phyloP scores from a whole-genome alignment of 2,888 invertebrate genomes.

The Junonia oenone region DNA sequence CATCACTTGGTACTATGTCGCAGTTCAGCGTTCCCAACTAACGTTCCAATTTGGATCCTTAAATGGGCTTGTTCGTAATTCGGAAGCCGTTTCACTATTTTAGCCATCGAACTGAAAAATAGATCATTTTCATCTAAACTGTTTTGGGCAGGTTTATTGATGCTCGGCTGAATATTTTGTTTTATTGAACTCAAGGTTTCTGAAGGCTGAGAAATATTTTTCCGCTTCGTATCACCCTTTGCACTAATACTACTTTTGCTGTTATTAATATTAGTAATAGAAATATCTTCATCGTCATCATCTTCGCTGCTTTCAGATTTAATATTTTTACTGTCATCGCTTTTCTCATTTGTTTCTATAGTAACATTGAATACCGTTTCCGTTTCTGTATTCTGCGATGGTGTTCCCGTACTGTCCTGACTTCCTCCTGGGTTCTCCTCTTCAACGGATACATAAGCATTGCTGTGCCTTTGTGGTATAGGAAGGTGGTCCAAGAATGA shows the following conservation, averaged over 20 bases:
- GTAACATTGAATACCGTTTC: not conserved
- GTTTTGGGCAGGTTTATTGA: not conserved
- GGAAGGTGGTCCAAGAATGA: not conserved
- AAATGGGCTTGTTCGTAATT: not conserved
- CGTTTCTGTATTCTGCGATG: not conserved
- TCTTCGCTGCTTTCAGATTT: not conserved
- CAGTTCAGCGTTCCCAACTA: not conserved
- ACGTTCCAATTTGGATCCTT: not conserved
- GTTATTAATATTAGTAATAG: no score
- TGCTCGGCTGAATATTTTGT: not conserved
- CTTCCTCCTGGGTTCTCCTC: not conserved
- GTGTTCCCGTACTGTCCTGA: not conserved
- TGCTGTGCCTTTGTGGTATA: not conserved
- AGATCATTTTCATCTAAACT: not conserved
- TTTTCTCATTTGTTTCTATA: not conserved
- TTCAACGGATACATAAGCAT: not conserved
- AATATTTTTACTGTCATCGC: not conserved
- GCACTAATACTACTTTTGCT: no score
- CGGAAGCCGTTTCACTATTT: not conserved
- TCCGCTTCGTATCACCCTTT: not conserved
- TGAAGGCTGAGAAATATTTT: not conserved
- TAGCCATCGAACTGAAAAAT: not conserved
- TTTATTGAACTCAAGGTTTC: not conserved
- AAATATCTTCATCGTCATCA: not conserved
- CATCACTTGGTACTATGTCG: not conserved